Percentiles rank a stretch among this genome's conserved stretches.
Evolutionary conservation across 2,113 vertebrate genomes (phyloP).

Genomic region (Pipa parva): DNA sequence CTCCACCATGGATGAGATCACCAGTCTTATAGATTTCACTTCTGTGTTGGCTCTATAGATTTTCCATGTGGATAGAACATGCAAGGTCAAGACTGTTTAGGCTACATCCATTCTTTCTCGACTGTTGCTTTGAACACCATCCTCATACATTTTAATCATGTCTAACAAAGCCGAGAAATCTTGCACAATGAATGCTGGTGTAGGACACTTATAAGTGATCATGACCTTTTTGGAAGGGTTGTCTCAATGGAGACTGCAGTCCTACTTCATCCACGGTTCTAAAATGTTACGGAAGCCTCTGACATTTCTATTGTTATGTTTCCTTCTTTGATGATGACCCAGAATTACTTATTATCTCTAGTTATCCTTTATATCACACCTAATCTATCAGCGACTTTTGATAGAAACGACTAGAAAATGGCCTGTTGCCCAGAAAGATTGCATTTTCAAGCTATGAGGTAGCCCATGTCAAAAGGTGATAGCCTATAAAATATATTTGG

Average conservation of each 20-base stretch:
- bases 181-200: background rate
- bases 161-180: background rate
- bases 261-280: background rate
- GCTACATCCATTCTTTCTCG: background rate
- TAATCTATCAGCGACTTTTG: background rate
- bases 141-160: background rate
- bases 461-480: background rate
- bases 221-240: background rate
- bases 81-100: conserved; percentile 17
- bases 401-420: background rate
- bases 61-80: conserved; percentile 8
- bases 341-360: background rate
- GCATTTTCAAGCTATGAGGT: background rate
- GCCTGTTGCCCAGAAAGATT: background rate
- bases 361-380: background rate
- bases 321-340: background rate
- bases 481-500: background rate
- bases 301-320: background rate
- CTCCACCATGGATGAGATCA: conserved; percentile 2
- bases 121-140: background rate
- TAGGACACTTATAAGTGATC: background rate
- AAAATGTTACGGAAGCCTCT: too few relatives aligned
- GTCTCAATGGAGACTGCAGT: background rate
- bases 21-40: conserved; percentile 2
- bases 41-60: background rate